phyloP scores from a whole-genome alignment of 2,113 vertebrate species.

The Hippocampus abdominalis region DNA sequence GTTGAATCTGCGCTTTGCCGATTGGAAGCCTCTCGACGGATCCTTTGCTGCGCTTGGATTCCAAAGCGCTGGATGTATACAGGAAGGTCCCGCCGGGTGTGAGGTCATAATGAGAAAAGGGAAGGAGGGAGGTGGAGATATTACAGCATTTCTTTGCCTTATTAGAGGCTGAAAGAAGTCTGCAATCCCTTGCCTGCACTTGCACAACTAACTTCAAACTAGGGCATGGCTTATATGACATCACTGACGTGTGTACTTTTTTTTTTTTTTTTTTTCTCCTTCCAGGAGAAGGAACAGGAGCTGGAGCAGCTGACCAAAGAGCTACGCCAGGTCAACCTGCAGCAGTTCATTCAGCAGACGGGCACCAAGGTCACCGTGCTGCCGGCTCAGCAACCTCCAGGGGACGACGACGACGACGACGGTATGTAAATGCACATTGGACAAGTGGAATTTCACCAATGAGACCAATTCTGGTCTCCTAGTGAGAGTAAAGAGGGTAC shows the following conservation, averaged over 20 bases:
- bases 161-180: constrained; percentile 49
- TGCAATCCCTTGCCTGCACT: constrained; percentile 37
- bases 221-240: constrained; percentile 18
- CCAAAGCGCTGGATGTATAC: constrained; percentile 1
- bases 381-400: constrained; percentile 76
- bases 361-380: constrained; percentile 92
- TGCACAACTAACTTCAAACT: constrained; percentile 40
- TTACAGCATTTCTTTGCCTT: constrained; percentile 57
- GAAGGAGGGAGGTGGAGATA: constrained; percentile 25
- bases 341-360: constrained; percentile 95
- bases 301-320: constrained; percentile 94
- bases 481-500: no score
- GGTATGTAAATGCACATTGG: constrained; percentile 58
- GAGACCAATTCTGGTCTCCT: no score
- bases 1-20: constrained; percentile 43
- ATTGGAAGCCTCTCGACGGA: constrained; percentile 27
- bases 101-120: constrained; percentile 45
- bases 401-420: constrained; percentile 64
- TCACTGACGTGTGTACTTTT: not conserved
- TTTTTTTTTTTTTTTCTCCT: not conserved
- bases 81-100: constrained; percentile 33
- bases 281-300: constrained; percentile 91
- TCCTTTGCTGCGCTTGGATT: constrained; percentile 15
- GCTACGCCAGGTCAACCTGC: constrained; percentile 92
- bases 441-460: not conserved